Evolutionary conservation across 2,888 invertebrate species (phyloP), one percentile per base, ranked within the genome.

Genomic region (Linyphia triangularis): DNA sequence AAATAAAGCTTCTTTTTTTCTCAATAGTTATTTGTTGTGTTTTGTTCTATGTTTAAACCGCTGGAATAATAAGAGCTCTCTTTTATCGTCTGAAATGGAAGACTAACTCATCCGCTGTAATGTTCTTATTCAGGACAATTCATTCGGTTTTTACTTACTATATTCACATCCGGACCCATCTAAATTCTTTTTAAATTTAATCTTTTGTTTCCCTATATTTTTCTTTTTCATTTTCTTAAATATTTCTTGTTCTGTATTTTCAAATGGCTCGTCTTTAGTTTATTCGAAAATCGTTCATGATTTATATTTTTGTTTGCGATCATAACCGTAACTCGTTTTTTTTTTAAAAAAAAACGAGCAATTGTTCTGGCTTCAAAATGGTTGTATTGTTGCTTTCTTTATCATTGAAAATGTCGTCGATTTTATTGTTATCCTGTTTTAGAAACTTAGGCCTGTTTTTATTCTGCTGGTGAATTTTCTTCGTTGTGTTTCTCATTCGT

Each of bases 171-270:
- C 26, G 59, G 22, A 59, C 73, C n/a, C 9, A n/a, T 63, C 61
- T 59, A 77, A 77, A 59, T 61, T 63, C 59, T 73, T 73, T 69
- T 73, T 24, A 73, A 33, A 73, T 57, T 73, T 73, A 73, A 33
- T 59, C 73, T 57, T 59, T 73, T 59, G 73, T 59, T 77, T 40
- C 37, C n/a, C n/a, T 28, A 19, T 7, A 10, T 30, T 73, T 67
- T 43, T n/a, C 16, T 72, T 40, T 6, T 37, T 37, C 9, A 33
- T 67, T 9, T 10, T 16, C 1, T 37, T 19, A 16, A 16, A 13
- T 33, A 75, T 24, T 33, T 33, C 24, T 63, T 16, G 28, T 57
- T 51, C 40, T 63, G 61, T 40, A 67, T 63, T 63, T 63, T 63
- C n/a, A 33, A 28, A 33, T 57, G 13, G n/a, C 19, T 72, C 51